Evolutionary conservation across 1,140 invertebrate genomes (phyloP), one percentile per base, ranked within the genome.

Genomic region (Rhyzopertha dominica): DNA sequence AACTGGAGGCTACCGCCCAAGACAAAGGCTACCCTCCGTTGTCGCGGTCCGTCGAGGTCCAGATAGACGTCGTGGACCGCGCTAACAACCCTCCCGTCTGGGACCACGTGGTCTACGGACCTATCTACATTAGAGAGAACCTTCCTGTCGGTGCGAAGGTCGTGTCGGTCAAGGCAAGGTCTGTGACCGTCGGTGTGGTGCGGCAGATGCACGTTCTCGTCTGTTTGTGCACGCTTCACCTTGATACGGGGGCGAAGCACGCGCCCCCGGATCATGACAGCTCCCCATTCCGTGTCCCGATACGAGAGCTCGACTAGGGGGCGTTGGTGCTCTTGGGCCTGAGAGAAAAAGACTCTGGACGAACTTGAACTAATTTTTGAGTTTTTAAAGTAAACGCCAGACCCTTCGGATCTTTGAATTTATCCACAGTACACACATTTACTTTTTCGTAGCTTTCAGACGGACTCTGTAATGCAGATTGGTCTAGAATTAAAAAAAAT

Each of bases 101-200:
- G 91, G 90, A 94, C 76, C 86, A 93, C 78, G 82, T 83, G 67
- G 83, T 90, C 70, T 96, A 95, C 80, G 90, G 90, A 67, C 91
- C 92, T 65, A 90, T 94, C 81, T 90, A 84, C 82, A 88, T 94
- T 76, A 89, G 90, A 82, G 92, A 96, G 81, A 94, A 94, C 78
- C 84, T 90, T 77, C 84, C 90, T 74, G 88, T 95, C 70, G 92
- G 91, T 73, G 87, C 88, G 76, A 93, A 87, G 82, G 90, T 96
- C 78, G 85, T 92, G 69, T 92, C 90, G 73, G 85, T 94, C 74
- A 95, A 94, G 88, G 91, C 91, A 82, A 93, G 90, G 90, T 94
- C 84, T 82, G 84, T 85, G 76, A 75, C 75, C 66, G 29, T 59
- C 49, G 55, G 38, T 57, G 54, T 72, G 68, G 68, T 58, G 62